Percentiles rank a stretch among this genome's conserved stretches.
Conservation (phyloP, 1,140 invertebrate genomes). For the Drosophila lowei region DNA sequence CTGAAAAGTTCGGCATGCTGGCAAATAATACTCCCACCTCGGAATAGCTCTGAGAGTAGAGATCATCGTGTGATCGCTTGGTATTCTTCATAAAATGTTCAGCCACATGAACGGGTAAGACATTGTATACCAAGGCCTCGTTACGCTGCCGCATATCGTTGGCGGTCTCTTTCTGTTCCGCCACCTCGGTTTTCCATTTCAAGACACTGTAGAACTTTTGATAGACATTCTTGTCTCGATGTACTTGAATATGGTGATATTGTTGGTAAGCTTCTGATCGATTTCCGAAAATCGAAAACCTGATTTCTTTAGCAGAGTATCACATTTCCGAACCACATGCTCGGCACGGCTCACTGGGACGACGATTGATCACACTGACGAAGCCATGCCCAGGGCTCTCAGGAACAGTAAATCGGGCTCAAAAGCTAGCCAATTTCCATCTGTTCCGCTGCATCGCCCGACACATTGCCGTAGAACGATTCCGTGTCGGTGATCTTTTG, state of each 20-base stretch:
- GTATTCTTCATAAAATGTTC: constrained; percentile 93
- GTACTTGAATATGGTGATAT: constrained; percentile 98
- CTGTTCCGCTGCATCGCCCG: constrained; percentile 88
- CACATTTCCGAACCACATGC: constrained; percentile 96
- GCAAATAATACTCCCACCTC: constrained; percentile 96
- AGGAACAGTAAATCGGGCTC: constrained; percentile 96
- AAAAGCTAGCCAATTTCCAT: constrained; percentile 97
- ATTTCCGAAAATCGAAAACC: no score
- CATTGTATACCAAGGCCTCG: constrained; percentile 94
- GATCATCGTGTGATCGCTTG: constrained; percentile 92
- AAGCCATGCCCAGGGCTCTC: constrained; percentile 97
- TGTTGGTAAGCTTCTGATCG: constrained; percentile 85
- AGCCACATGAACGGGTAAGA: constrained; percentile 94
- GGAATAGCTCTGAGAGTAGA: constrained; percentile 96
- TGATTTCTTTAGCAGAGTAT: constrained; percentile 97
- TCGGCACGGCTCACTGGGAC: constrained; percentile 91
- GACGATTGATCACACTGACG: constrained; percentile 94
- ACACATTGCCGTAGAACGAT: constrained; percentile 91
- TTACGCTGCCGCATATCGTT: constrained; percentile 94
- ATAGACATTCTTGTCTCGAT: constrained; percentile 99
- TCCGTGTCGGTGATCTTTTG: constrained; percentile 94
- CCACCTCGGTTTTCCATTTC: constrained; percentile 88
- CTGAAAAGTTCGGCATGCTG: constrained; percentile 97
- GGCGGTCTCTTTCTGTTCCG: constrained; percentile 92
- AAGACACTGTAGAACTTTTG: constrained; percentile 97